phyloP scores from a whole-genome alignment of 2,888 invertebrate genomes.

The Agonum fuliginosum region DNA sequence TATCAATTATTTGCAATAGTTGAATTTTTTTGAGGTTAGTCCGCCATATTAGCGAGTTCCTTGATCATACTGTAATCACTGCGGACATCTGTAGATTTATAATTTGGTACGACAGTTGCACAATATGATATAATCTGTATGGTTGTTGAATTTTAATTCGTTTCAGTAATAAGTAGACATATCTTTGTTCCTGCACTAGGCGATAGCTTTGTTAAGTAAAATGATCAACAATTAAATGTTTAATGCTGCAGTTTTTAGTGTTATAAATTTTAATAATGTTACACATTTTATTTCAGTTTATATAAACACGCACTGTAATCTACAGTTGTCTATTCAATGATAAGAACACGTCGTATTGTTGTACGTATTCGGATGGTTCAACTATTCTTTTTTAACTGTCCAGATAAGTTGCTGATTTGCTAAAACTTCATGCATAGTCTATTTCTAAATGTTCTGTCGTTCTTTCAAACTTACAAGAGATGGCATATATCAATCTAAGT shows the following conservation, averaged over 20 bases:
- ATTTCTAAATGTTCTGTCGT: constrained; percentile 1
- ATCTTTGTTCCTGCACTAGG: constrained; percentile 48
- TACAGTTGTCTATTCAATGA: constrained; percentile 52
- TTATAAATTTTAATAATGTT: constrained; percentile 50
- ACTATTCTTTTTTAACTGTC: constrained; percentile 52
- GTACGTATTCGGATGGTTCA: constrained; percentile 45
- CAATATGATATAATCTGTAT: constrained; percentile 39
- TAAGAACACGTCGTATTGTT: constrained; percentile 51
- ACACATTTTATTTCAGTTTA: constrained; percentile 30
- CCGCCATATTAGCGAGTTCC: constrained; percentile 47
- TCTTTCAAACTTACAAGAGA: too few species aligned
- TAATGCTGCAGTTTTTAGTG: constrained; percentile 43
- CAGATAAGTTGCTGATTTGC: constrained; percentile 5
- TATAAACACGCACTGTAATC: constrained; percentile 41
- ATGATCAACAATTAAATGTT: constrained; percentile 47
- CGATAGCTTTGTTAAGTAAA: constrained; percentile 45
- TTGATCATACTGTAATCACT: constrained; percentile 44
- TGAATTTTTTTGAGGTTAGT: constrained; percentile 7
- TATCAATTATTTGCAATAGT: constrained; percentile 3
- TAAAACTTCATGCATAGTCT: background rate
- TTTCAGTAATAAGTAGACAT: constrained; percentile 49
- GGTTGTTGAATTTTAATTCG: constrained; percentile 46
- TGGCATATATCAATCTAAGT: too few species aligned
- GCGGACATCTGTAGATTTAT: constrained; percentile 53
- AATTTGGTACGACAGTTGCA: constrained; percentile 45